Conservation (phyloP, 2,797 vertebrate genomes). For the Spheniscus humboldti region DNA sequence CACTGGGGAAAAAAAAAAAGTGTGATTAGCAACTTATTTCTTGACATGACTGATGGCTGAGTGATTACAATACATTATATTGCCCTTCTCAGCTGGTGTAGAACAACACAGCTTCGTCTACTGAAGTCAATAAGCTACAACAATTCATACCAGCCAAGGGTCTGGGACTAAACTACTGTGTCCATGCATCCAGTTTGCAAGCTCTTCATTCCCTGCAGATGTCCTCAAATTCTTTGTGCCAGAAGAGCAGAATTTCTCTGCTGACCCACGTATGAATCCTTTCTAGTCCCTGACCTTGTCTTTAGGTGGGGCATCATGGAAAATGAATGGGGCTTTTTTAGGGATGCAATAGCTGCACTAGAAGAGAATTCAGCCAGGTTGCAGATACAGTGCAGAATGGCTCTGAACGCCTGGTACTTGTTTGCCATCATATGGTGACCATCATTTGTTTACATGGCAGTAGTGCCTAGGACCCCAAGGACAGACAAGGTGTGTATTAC, state of each 20-base stretch:
- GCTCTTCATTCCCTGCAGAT: background rate
- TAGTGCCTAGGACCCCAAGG: background rate
- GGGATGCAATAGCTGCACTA: background rate
- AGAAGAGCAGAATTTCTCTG: background rate
- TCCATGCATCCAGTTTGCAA: background rate
- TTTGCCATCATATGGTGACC: background rate
- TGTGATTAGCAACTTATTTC: conserved; percentile 30
- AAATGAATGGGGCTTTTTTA: background rate
- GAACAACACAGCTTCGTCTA: background rate
- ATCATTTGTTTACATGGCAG: background rate
- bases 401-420: background rate
- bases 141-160: background rate
- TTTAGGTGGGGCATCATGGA: background rate
- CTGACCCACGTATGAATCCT: background rate
- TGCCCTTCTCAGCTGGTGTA: background rate
- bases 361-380: background rate
- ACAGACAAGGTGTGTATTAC: background rate
- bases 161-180: background rate
- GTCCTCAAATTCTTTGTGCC: background rate
- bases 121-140: background rate
- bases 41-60: background rate
- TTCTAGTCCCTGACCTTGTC: background rate
- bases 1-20: background rate
- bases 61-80: background rate
- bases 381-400: background rate